Percentiles rank a stretch among this genome's conserved stretches.
These are phyloP conservation scores for Rhynchonycteris naso DNA, from an alignment of 2,797 vertebrate genomes.

Conservation along the genomic window DNA sequence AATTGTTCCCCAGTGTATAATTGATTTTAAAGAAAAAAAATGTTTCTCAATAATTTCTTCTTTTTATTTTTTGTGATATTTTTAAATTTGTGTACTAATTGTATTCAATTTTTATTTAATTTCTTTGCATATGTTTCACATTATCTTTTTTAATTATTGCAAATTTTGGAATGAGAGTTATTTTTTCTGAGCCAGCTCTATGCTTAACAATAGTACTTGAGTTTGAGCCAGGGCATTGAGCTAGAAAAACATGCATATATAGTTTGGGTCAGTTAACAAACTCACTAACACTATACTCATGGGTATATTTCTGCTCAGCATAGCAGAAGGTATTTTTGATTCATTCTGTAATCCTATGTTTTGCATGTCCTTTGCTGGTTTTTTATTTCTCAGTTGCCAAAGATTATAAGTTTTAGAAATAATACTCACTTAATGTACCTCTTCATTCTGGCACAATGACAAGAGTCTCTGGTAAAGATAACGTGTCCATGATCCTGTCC, in stretches of 20 bases:
- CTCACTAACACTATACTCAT: not conserved
- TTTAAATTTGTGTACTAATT: not conserved
- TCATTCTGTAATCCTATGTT: not conserved
- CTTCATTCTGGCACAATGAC: not conserved
- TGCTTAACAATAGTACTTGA: not conserved
- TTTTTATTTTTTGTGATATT: not conserved
- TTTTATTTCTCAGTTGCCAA: not conserved
- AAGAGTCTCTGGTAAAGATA: constrained; percentile 13
- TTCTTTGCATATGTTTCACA: not conserved
- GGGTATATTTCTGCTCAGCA: not conserved
- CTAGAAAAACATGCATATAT: not conserved
- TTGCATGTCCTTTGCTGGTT: not conserved
- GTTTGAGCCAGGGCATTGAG: not conserved
- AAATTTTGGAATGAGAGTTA: not conserved
- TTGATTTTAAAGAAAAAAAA: not conserved
- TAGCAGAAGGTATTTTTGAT: not conserved
- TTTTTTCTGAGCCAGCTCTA: not conserved
- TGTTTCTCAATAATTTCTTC: not conserved
- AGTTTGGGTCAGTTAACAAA: not conserved
- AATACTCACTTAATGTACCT: not conserved
- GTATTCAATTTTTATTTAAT: not conserved
- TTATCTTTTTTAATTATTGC: not conserved
- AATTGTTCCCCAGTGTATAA: too few relatives aligned
- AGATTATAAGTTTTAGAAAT: constrained; percentile 18
- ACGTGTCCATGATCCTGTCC: not conserved